Base-by-base conservation (phyloP, 2,888 invertebrate genomes). In the Platycheirus rosarum region DNA sequence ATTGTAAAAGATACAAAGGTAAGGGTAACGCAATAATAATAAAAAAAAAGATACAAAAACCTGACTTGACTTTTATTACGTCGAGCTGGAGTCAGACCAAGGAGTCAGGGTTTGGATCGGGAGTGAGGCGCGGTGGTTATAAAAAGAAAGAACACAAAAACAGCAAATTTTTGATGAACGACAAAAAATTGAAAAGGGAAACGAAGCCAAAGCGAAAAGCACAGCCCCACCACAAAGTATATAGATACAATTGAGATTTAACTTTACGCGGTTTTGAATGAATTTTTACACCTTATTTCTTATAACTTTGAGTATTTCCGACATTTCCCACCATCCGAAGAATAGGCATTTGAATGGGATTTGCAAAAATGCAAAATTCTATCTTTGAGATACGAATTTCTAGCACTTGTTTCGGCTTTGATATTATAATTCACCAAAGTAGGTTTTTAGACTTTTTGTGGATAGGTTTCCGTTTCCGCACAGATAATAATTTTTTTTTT, bases 41-140 rank as follows among this genome's bases (percentile, higher is more conserved):
- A 35, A 32, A 44, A 68, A 62, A 57, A 57, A 23, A 11, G 1
- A 8, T 55, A 75, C 60, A 71, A 79, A 79, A 80, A 80, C 80
- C 80, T 80, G 80, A 80, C 80, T 80, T 76, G 80, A 70, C 80
- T 76, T 76, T 80, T 80, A 76, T 76, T 80, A 79, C 75, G 75
- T 48, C 57, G 55, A 49, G n/a, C 20, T 65, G 35, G 51, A 62
- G 53, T 55, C 51, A 42, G 14, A 29, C 42, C 11, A 44, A n/a
- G 44, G 18, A 44, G 42, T 60, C 16, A 44, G 26, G 60, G 60
- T 63, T 1, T 13, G 48, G 48, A 9, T 5, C 16, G 42, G 16
- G 14, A 7, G 20, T 29, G 29, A 20, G n/a, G n/a, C 13, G 37
- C 37, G 23, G 53, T 13, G 55, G 23, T 55, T 55, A 55, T 55